Evolutionary conservation across 2,888 invertebrate species (phyloP).

Genomic region (Spialia ferax): DNA sequence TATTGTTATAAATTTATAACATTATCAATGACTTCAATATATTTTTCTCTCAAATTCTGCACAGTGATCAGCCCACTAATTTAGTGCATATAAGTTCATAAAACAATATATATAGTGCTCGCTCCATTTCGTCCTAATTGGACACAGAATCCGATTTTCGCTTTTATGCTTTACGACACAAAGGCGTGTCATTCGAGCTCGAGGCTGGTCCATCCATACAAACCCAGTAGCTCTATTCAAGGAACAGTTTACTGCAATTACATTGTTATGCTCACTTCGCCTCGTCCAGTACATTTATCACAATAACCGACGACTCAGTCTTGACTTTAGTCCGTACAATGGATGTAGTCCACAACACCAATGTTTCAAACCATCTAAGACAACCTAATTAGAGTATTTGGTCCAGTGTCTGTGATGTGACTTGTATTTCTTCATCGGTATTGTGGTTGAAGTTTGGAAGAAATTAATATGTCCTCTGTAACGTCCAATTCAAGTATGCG

Average conservation of each 20-base stretch:
- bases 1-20: not conserved
- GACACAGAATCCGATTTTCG: slow-evolving; percentile 17
- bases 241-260: slow-evolving; percentile 84
- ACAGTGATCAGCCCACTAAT: not conserved
- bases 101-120: not conserved
- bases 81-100: not conserved
- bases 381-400: slow-evolving; percentile 49
- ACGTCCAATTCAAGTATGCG: slow-evolving; percentile 81
- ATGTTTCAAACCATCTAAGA: slow-evolving; percentile 51
- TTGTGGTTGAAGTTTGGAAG: slow-evolving; percentile 45
- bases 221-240: slow-evolving; percentile 74
- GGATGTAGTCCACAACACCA: slow-evolving; percentile 65
- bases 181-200: slow-evolving; percentile 35
- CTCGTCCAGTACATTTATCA: slow-evolving; percentile 75
- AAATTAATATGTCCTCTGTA: slow-evolving; percentile 80
- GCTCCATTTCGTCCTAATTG: slow-evolving; percentile 1
- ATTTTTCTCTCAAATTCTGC: not conserved
- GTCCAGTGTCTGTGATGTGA: slow-evolving; percentile 52
- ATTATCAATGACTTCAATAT: not conserved
- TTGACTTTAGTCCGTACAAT: slow-evolving; percentile 74
- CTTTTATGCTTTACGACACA: slow-evolving; percentile 34
- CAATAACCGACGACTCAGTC: slow-evolving; percentile 76
- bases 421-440: slow-evolving; percentile 43
- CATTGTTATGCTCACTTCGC: slow-evolving; percentile 83
- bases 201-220: slow-evolving; percentile 45